phyloP scores from a whole-genome alignment of 2,113 vertebrate genomes.

The Hydrochoerus hydrochaeris region DNA sequence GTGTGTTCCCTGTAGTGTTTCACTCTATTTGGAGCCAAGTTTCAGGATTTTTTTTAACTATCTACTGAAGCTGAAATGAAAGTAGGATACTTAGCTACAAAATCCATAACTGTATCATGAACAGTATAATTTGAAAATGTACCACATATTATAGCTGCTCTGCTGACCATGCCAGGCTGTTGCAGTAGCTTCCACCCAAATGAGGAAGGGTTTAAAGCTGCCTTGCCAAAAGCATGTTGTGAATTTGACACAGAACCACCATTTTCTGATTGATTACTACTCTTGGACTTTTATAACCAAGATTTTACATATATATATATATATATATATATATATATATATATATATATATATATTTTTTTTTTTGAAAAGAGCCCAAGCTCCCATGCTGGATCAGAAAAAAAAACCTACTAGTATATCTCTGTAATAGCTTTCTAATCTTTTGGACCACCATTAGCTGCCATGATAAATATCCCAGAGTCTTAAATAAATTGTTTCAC shows the following conservation, averaged over 20 bases:
- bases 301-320: neutral
- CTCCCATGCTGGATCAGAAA: neutral
- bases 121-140: neutral
- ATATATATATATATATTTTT: no score
- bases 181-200: neutral
- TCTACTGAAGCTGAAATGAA: neutral
- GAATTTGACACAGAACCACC: neutral
- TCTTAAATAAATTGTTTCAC: slow-evolving; percentile 27
- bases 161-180: neutral
- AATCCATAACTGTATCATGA: neutral
- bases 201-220: neutral
- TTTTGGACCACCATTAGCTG: neutral
- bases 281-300: slow-evolving; percentile 8
- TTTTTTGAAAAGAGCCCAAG: neutral
- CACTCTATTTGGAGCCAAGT: neutral
- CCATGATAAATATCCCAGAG: slow-evolving; percentile 15
- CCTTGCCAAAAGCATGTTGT: neutral
- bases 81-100: slow-evolving; percentile 5
- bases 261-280: neutral
- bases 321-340: neutral
- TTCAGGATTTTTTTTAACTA: slow-evolving; percentile 25
- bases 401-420: neutral
- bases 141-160: neutral
- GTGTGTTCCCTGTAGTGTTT: slow-evolving; percentile 47
- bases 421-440: slow-evolving; percentile 37